phyloP scores from a whole-genome alignment of 2,888 invertebrate species.

The Eupeodes luniger region DNA sequence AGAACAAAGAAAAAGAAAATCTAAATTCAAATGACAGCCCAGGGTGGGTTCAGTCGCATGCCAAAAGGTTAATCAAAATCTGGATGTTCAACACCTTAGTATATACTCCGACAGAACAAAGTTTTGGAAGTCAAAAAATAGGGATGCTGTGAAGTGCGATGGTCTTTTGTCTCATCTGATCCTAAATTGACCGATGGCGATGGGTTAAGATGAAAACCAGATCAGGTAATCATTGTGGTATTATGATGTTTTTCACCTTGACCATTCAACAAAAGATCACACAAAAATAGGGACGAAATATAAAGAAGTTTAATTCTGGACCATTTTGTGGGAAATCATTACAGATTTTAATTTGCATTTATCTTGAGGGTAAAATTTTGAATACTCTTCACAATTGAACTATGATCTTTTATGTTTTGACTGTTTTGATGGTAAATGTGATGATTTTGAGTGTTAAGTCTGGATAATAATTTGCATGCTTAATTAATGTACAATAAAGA shows the following conservation, averaged over 20 bases:
- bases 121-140: neutral
- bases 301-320: constrained; percentile 47
- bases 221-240: constrained; percentile 57
- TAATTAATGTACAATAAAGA: constrained; percentile 40
- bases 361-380: constrained; percentile 5
- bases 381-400: constrained; percentile 46
- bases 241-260: constrained; percentile 58
- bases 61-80: constrained; percentile 69
- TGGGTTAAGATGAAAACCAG: constrained; percentile 75
- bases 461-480: neutral
- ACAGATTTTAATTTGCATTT: constrained; percentile 42
- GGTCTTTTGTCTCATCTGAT: constrained; percentile 21
- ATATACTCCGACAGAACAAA: neutral
- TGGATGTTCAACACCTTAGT: constrained; percentile 14
- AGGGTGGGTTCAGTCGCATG: constrained; percentile 60
- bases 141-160: constrained; percentile 62
- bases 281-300: constrained; percentile 49
- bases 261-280: neutral
- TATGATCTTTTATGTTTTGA: constrained; percentile 45
- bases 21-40: constrained; percentile 30
- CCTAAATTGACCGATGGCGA: constrained; percentile 56
- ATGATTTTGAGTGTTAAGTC: constrained; percentile 44
- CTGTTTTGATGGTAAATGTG: constrained; percentile 58
- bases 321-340: constrained; percentile 51
- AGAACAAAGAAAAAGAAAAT: constrained; percentile 19